A percentile compares a stretch with the other conserved stretches of the same genome.
phyloP scores from a whole-genome alignment of 1,140 invertebrate genomes.

The Glomeris maerens region DNA sequence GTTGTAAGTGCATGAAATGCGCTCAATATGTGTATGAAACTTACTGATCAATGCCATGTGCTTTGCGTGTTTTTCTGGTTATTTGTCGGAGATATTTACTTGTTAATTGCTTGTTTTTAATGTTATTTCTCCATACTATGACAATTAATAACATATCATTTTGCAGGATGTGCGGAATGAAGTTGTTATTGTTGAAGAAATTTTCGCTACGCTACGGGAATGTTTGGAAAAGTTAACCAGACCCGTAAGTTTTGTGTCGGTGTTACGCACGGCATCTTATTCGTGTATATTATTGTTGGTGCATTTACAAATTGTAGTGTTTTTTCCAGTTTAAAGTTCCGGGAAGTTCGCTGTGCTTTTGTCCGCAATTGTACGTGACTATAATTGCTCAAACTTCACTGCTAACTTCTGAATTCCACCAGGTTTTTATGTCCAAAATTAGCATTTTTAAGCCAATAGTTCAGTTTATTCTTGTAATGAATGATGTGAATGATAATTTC shows the following conservation, averaged over 20 bases:
- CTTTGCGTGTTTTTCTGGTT: not conserved
- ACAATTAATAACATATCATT: conserved; percentile 9
- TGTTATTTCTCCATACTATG: not conserved
- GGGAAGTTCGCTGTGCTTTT: conserved; percentile 46
- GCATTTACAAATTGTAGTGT: conserved; percentile 16
- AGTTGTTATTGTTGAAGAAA: conserved; percentile 52
- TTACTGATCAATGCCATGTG: not conserved
- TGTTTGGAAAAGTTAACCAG: conserved; percentile 47
- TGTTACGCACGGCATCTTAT: conserved; percentile 3
- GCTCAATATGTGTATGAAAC: too few relatives aligned
- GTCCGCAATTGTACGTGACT: conserved; percentile 58
- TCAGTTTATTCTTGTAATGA: conserved; percentile 15
- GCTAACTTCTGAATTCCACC: conserved; percentile 50
- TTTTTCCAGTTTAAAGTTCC: conserved; percentile 50
- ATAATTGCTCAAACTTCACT: conserved; percentile 67
- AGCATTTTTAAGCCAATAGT: conserved; percentile 12
- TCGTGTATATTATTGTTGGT: conserved; percentile 3
- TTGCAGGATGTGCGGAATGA: conserved; percentile 45
- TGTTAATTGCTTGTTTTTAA: not conserved
- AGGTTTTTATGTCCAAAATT: conserved; percentile 34
- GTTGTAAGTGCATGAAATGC: conserved; percentile 47
- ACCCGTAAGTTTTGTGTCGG: conserved; percentile 43
- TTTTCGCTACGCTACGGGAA: conserved; percentile 44
- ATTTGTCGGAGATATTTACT: not conserved
- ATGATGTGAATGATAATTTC: conserved; percentile 11